phyloP scores from a whole-genome alignment of 2,888 invertebrate species.

The Caenorhabditis virilis region DNA sequence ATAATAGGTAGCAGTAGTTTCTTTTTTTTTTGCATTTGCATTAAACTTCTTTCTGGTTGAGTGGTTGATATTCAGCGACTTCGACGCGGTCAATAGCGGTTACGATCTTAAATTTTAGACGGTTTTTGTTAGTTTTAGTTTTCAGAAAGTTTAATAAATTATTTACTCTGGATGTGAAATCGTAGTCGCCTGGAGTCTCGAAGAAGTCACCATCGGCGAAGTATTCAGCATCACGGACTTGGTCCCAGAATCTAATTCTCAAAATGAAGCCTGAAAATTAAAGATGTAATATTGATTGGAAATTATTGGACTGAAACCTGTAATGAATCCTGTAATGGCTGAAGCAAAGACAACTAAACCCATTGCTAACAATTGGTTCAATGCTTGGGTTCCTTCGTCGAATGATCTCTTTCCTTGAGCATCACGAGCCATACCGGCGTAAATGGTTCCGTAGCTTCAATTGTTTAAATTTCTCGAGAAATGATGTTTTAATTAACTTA shows the following conservation, averaged over 20 bases:
- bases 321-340: conserved; percentile 77
- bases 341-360: conserved; percentile 78
- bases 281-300: not conserved
- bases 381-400: conserved; percentile 79
- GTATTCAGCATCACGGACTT: conserved; percentile 55
- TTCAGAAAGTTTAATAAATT: too few species aligned
- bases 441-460: conserved; percentile 48
- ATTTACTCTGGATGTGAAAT: conserved; percentile 61
- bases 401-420: conserved; percentile 48
- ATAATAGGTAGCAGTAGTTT: too few species aligned
- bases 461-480: not conserved
- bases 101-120: conserved; percentile 52
- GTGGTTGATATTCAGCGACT: conserved; percentile 51
- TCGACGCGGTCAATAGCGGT: conserved; percentile 57
- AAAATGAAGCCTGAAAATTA: conserved; percentile 51
- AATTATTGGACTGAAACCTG: conserved; percentile 69
- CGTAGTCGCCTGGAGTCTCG: conserved; percentile 63
- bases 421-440: conserved; percentile 40
- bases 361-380: conserved; percentile 80
- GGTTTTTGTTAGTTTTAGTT: too few species aligned
- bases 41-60: conserved; percentile 44
- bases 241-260: conserved; percentile 53
- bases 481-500: conserved; percentile 18
- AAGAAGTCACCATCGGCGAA: conserved; percentile 64
- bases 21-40: not conserved